Percentiles rank a stretch among this genome's conserved stretches.
phyloP scores from a whole-genome alignment of 2,888 invertebrate genomes.

The Malthinus flaveolus region DNA sequence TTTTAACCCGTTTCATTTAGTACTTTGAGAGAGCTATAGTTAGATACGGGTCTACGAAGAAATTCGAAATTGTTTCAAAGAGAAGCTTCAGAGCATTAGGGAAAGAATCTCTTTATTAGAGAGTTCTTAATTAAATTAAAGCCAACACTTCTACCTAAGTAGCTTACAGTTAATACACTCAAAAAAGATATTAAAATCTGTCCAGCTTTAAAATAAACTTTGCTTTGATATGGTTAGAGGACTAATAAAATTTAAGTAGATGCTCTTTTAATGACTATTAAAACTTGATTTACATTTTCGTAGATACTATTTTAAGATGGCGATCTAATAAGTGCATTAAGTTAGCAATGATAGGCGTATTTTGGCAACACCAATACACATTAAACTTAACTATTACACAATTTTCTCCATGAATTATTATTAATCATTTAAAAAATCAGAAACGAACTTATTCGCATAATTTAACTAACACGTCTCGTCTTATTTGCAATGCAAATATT shows the following conservation, averaged over 20 bases:
- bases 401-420: too few species aligned
- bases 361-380: conserved; percentile 32
- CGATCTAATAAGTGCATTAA: too few species aligned
- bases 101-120: too few species aligned
- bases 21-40: too few species aligned
- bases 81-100: too few species aligned
- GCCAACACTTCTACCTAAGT: too few species aligned
- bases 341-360: conserved; percentile 27
- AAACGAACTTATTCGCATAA: not conserved
- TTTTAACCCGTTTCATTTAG: too few species aligned
- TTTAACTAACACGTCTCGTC: conserved; percentile 12
- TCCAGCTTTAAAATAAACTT: conserved; percentile 11
- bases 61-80: too few species aligned
- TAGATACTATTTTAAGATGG: conserved; percentile 31
- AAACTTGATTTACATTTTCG: conserved; percentile 40
- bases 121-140: too few species aligned
- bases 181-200: not conserved
- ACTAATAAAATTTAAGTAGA: conserved; percentile 22
- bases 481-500: conserved; percentile 28
- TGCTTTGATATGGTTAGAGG: conserved; percentile 18
- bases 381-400: conserved; percentile 32
- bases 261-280: conserved; percentile 35
- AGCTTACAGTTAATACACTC: too few species aligned
- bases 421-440: too few species aligned
- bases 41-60: too few species aligned